Base-by-base conservation (phyloP, 2,797 vertebrate genomes). In the Dromococcyx pavoninus region DNA sequence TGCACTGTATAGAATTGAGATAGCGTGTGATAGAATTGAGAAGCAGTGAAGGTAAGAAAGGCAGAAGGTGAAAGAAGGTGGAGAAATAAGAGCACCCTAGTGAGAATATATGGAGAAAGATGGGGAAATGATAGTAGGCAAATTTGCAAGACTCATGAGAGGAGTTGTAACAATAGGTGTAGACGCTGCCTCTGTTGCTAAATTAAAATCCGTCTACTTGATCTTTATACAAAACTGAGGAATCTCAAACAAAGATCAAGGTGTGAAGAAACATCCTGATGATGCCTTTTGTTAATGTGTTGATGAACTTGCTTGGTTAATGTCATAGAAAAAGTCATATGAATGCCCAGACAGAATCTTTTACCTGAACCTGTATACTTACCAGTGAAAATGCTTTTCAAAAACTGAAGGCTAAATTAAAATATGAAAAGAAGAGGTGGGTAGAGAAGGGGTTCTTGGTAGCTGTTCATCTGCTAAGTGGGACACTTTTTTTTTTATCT, bases 351-450 rank as follows among this genome's bases (percentile, higher is more conserved):
- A 94, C 69, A 94, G 81, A 91, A 75, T 75, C 67, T 94, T 82
- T 91, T 87, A 77, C 86, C 27, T 82, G 35, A 92, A 72, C 64
- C 51, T 83, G 30, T 80, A 35, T 76, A 44, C 65, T 80, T 91
- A 62, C 35, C n/a, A 48, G 71, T 74, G 65, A 64, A 76, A 94
- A 91, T 64, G 37, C 56, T 94, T 93, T 94, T 96, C 85, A 93
- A 83, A 96, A 78, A 78, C 86, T 94, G 86, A 95, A 94, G 78
- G 67, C 37, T 76, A 71, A 91, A 95, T 95, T 95, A 94, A 94
- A 91, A 93, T 90, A 94, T 91, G 86, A 94, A 95, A 95, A 93
- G 86, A 94, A 94, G 89, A 86, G 73, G 89, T 91, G 90, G 62
- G 73, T 87, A 94, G 62, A 24, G 83, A 67, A 44, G 12, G 39